Percentiles rank a stretch among this genome's conserved stretches.
Conservation (phyloP, 2,113 vertebrate species). For the Chaetorhynchus papuensis region DNA sequence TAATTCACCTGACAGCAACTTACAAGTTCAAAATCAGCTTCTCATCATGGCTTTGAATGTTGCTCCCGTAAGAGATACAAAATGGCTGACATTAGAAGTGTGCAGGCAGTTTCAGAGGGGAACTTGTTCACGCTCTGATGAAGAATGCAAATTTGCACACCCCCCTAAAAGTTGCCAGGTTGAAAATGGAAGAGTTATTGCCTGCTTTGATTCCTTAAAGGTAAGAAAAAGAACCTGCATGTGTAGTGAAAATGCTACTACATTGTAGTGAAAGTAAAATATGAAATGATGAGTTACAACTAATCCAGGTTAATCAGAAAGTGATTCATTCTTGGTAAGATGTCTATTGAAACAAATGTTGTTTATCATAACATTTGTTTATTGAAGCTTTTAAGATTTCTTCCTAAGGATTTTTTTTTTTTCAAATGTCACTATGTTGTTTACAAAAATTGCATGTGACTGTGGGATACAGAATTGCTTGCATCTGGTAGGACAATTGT, state of each 20-base stretch:
- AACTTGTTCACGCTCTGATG: slow-evolving; percentile 93
- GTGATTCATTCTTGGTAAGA: background rate
- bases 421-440: background rate
- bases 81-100: slow-evolving; percentile 95
- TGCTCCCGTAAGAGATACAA: slow-evolving; percentile 90
- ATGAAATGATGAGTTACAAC: background rate
- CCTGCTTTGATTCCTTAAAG: slow-evolving; percentile 97
- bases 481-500: slow-evolving; percentile 22
- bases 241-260: background rate
- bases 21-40: background rate
- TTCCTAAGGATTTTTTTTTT: background rate
- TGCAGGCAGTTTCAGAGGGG: slow-evolving; percentile 96
- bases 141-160: slow-evolving; percentile 98
- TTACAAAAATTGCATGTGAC: background rate
- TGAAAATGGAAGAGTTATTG: slow-evolving; percentile 94
- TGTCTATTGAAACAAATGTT: background rate
- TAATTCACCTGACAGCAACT: slow-evolving; percentile 23
- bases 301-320: background rate
- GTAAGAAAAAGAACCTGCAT: slow-evolving; percentile 72
- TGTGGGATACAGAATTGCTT: slow-evolving; percentile 37
- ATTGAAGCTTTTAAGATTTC: background rate
- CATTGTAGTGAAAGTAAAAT: background rate
- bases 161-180: slow-evolving; percentile 97
- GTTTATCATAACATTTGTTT: background rate
- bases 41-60: slow-evolving; percentile 91